These are phyloP conservation scores for Euschistus heros DNA, from an alignment of 1,140 invertebrate species.

Conservation along the genomic window DNA sequence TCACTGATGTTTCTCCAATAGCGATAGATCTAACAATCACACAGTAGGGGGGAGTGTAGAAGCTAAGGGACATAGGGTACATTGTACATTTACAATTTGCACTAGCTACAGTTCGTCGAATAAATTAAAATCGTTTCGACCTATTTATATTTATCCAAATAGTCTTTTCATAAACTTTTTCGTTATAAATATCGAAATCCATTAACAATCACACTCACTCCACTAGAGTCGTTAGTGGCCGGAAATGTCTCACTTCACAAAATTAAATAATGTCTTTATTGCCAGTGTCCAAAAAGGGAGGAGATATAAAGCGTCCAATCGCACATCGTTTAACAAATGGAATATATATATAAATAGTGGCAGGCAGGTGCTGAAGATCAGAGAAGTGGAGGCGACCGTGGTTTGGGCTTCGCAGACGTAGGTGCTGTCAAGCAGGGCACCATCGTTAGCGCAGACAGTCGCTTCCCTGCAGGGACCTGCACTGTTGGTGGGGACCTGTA, in stretches of 20 bases:
- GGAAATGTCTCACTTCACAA: slow-evolving; percentile 7
- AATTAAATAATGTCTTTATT: slow-evolving; percentile 13
- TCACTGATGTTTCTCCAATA: slow-evolving; percentile 16
- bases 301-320: not conserved
- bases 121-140: slow-evolving; percentile 21
- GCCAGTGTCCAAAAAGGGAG: not conserved
- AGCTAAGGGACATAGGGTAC: not conserved
- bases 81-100: slow-evolving; percentile 17
- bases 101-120: slow-evolving; percentile 20
- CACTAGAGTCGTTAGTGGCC: not conserved
- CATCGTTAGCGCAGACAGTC: slow-evolving; percentile 28
- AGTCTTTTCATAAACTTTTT: slow-evolving; percentile 9
- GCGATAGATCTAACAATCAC: slow-evolving; percentile 17
- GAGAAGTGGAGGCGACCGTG: slow-evolving; percentile 9
- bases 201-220: slow-evolving; percentile 11
- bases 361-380: not conserved
- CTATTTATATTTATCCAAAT: slow-evolving; percentile 19
- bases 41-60: not conserved
- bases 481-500: slow-evolving; percentile 27
- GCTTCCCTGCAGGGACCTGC: slow-evolving; percentile 27
- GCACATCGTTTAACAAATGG: slow-evolving; percentile 19
- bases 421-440: slow-evolving; percentile 28
- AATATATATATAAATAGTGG: slow-evolving; percentile 1
- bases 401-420: slow-evolving; percentile 16
- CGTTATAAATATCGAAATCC: not conserved